Evolutionary conservation across 2,888 invertebrate genomes (phyloP), one percentile per base, ranked within the genome.

Genomic region (Hermaeophaga mercurialis): DNA sequence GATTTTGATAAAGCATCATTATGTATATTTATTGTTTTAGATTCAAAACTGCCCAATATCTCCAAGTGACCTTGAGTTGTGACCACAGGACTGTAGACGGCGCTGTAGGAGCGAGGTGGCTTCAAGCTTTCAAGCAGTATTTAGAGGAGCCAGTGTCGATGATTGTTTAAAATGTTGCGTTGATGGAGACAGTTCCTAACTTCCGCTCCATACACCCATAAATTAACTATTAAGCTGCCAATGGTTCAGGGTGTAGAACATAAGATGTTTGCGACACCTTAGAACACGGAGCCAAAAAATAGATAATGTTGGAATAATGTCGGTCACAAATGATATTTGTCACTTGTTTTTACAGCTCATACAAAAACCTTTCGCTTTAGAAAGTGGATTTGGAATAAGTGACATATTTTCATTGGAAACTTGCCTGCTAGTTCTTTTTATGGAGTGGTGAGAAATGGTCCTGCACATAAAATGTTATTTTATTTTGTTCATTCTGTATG

Each of bases 71-170:
- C 12, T 83, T 98, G 60, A 96, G 97, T 66, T 94, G 94, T 70
- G 99, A 99, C 80, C 99, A 99, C 78, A 84, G 99, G 70, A 94
- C 96, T 17, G 92, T 99, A 5, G 98, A 99, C 78, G 99, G 99
- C 44, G 98, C 98, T 66, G 91, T 99, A 3, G 99, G 96, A 50
- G 99, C 99, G 1, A 86, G 90, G 75, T 99, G 96, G 96, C 84
- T 99, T 73, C 84, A 89, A 70, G 89, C 89, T 47, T 95, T 99
- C 82, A 90, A 89, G 69, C 86, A 87, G 59, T 89, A 87, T 74
- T 80, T 99, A 64, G 96, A 98, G 79, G 90, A 95, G 73, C 99
- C 99, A 18, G 86, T 90, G 66, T 89, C 89, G 62, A 99, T 99
- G 90, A 86, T 99, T 63, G 83, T 98, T 71, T 97, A 89, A 82